phyloP scores from a whole-genome alignment of 2,888 invertebrate genomes.

The Eupithecia tripunctaria region DNA sequence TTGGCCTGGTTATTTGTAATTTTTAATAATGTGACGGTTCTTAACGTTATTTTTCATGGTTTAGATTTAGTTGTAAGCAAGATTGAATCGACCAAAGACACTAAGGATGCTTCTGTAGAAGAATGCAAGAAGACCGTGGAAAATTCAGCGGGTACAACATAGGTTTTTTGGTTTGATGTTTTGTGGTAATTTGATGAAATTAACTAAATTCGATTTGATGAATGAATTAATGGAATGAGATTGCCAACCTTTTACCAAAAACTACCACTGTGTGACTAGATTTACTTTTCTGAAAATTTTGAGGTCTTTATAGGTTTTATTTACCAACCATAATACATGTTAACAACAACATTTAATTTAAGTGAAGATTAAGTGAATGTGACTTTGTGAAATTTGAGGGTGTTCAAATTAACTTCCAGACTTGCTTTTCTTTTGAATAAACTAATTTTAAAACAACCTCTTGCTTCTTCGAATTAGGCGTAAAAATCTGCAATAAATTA shows the following conservation, averaged over 20 bases:
- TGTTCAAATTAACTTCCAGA: neutral
- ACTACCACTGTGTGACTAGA: neutral
- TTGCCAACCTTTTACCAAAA: neutral
- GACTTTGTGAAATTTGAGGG: neutral
- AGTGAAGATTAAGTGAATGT: neutral
- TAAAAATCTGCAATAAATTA: neutral
- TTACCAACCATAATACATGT: neutral
- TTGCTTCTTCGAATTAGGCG: neutral
- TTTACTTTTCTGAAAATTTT: neutral
- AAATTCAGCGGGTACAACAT: conserved; percentile 54
- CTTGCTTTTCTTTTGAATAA: neutral
- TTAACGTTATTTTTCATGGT: conserved; percentile 32
- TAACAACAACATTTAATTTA: neutral
- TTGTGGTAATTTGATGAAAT: neutral
- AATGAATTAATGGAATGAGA: neutral
- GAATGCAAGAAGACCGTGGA: conserved; percentile 48
- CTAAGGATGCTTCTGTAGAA: conserved; percentile 43
- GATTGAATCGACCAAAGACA: conserved; percentile 47
- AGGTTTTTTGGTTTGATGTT: neutral
- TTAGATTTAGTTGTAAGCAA: conserved; percentile 55
- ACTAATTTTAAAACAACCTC: neutral
- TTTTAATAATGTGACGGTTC: neutral
- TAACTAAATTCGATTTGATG: no score
- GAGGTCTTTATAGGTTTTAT: neutral
- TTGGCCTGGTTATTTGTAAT: conserved; percentile 16